These are phyloP conservation scores for Drosophila erecta DNA, from an alignment of 1,140 invertebrate species.

Conservation along the genomic window DNA sequence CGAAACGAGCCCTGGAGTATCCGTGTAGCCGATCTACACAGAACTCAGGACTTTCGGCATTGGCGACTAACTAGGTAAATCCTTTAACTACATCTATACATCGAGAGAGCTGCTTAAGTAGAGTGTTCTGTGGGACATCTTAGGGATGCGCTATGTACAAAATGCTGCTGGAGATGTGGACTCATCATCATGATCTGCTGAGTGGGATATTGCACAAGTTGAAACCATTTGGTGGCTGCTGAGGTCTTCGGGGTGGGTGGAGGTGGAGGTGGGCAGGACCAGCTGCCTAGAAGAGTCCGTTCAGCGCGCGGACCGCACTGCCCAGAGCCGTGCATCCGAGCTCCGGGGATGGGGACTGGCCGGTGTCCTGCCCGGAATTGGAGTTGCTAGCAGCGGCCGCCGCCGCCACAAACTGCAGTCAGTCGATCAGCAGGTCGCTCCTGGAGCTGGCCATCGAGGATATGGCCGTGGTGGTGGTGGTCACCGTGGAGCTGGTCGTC, in stretches of 20 bases:
- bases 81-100: constrained; percentile 34
- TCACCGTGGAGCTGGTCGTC: constrained; percentile 22
- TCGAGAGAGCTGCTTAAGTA: constrained; percentile 25
- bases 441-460: constrained; percentile 12
- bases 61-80: constrained; percentile 65
- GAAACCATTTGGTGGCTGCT: constrained; percentile 73
- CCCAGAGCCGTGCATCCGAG: constrained; percentile 60
- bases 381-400: constrained; percentile 39
- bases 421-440: constrained; percentile 46
- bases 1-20: constrained; percentile 15
- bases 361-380: constrained; percentile 23
- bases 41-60: constrained; percentile 43
- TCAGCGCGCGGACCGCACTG: constrained; percentile 69
- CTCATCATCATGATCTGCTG: background rate
- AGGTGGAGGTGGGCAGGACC: constrained; percentile 1
- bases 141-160: constrained; percentile 37
- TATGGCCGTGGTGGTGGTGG: constrained; percentile 8
- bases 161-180: background rate
- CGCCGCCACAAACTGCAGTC: constrained; percentile 53
- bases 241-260: constrained; percentile 7
- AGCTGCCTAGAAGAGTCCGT: constrained; percentile 65
- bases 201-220: constrained; percentile 70
- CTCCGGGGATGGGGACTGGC: constrained; percentile 37
- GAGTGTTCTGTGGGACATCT: background rate
- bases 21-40: constrained; percentile 20